A percentile compares a stretch with the other conserved stretches of the same genome.
Evolutionary conservation across 2,888 invertebrate genomes (phyloP).

Genomic region (Cheilosia vernalis): DNA sequence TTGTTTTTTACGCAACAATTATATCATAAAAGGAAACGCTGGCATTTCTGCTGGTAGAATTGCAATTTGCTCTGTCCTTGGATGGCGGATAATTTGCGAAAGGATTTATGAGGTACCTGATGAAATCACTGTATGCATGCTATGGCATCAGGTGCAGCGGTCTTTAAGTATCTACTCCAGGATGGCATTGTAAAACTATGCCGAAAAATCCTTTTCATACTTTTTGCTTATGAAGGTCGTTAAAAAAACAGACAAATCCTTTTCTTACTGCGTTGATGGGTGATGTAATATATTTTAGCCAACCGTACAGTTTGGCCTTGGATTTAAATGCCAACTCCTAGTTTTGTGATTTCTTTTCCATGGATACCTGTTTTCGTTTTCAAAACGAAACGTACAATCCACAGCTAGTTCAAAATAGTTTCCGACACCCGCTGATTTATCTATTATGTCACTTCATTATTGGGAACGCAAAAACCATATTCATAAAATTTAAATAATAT

Average conservation of each 20-base stretch:
- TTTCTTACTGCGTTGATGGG: background rate
- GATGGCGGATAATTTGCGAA: conserved; percentile 30
- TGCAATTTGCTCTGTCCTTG: conserved; percentile 45
- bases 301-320: conserved; percentile 5
- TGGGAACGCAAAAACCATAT: conserved; percentile 16
- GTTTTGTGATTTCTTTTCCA: background rate
- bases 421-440: conserved; percentile 39
- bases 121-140: background rate
- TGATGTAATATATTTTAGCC: background rate
- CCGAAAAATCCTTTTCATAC: conserved; percentile 22
- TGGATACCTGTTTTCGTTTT: conserved; percentile 9
- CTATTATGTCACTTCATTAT: conserved; percentile 23
- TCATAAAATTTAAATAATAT: conserved; percentile 49
- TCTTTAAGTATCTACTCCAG: background rate
- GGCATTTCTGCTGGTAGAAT: background rate
- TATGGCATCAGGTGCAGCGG: conserved; percentile 31
- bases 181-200: background rate
- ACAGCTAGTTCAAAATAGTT: too few relatives aligned
- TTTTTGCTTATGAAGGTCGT: background rate
- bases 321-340: background rate
- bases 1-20: conserved; percentile 4
- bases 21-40: background rate
- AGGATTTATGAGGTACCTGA: conserved; percentile 64
- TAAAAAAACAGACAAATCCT: background rate
- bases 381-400: background rate